Base-by-base conservation (phyloP, 2,888 invertebrate species). In the Zootermopsis nevadensis region DNA sequence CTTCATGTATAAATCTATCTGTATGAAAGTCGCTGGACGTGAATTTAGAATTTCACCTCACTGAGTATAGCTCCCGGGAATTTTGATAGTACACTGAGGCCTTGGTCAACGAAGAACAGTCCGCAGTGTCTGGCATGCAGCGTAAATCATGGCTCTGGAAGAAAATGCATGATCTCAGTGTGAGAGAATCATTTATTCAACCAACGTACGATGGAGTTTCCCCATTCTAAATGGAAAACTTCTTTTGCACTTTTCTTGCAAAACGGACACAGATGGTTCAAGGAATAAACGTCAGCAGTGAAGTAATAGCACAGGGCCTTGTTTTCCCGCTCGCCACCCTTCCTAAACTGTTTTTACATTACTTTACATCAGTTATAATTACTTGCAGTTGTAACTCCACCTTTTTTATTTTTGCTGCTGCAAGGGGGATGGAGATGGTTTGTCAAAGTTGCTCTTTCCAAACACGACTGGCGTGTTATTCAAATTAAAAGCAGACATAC, bases 311-410 rank as follows among this genome's bases (percentile, higher is more conserved):
- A 12, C 8, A 31, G 42, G n/a, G 33, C 60, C 30, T 15, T 74
- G 74, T 74, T 74, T 74, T 42, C 74, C 74, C 22, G 24, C 42
- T 74, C 42, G 2, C 35, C 74, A 42, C 42, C 42, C 15, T 35
- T 30, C 42, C 74, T 31, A 69, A 74, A 74, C 74, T 42, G 74
- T 74, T 74, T 74, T 42, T 6, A 22, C 42, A 74, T 74, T 74
- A 38, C 38, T 74, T 74, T 74, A 38, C 74, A 38, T 30, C 42
- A n/a, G 74, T 74, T 74, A 74, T 74, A 74, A 74, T 74, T 74
- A 74, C 74, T 42, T 38, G 74, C 42, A 74, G 38, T 38, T 74
- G 74, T 74, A 38, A 74, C n/a, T 6, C 60, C 48, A 48, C 33
- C 33, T 74, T 38, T 31, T 69, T 42, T 74, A n/a, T n/a, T n/a